phyloP scores from a whole-genome alignment of 2,888 invertebrate species.

The Trichacis sp. region DNA sequence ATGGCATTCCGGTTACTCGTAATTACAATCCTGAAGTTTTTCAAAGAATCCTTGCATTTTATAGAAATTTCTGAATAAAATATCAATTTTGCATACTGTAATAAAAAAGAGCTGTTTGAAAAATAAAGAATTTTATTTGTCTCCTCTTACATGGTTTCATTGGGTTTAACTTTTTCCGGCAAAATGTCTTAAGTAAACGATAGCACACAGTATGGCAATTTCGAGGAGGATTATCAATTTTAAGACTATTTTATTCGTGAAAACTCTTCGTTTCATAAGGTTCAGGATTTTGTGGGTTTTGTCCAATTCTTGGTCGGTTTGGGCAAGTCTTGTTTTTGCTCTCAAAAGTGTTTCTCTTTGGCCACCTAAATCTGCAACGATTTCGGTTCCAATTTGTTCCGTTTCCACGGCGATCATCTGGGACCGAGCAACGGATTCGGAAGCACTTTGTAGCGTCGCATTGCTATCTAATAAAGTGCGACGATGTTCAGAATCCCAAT shows the following conservation, averaged over 20 bases:
- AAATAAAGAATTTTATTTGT: conserved; percentile 3
- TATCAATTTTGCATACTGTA: no score
- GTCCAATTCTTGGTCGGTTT: conserved; percentile 79
- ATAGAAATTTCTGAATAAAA: no score
- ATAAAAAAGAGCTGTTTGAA: no score
- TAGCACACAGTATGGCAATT: conserved; percentile 74
- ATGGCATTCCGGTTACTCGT: no score
- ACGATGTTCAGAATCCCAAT: conserved; percentile 73
- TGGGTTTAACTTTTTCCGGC: conserved; percentile 11
- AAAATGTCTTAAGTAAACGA: conserved; percentile 72
- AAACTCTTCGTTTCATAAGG: conserved; percentile 77
- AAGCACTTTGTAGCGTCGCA: conserved; percentile 73
- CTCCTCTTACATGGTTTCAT: no score
- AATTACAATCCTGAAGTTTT: no score
- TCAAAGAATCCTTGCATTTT: no score
- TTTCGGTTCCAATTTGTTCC: conserved; percentile 82
- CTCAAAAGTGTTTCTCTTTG: conserved; percentile 82
- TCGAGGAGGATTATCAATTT: conserved; percentile 81
- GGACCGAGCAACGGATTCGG: conserved; percentile 77
- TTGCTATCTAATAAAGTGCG: conserved; percentile 73
- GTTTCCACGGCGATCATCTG: conserved; percentile 83
- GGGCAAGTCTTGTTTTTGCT: conserved; percentile 76
- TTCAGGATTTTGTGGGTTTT: conserved; percentile 76
- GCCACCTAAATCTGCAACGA: conserved; percentile 80
- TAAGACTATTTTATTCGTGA: conserved; percentile 82